Base-by-base conservation (phyloP, 2,113 vertebrate species). In the Prionailurus viverrinus region DNA sequence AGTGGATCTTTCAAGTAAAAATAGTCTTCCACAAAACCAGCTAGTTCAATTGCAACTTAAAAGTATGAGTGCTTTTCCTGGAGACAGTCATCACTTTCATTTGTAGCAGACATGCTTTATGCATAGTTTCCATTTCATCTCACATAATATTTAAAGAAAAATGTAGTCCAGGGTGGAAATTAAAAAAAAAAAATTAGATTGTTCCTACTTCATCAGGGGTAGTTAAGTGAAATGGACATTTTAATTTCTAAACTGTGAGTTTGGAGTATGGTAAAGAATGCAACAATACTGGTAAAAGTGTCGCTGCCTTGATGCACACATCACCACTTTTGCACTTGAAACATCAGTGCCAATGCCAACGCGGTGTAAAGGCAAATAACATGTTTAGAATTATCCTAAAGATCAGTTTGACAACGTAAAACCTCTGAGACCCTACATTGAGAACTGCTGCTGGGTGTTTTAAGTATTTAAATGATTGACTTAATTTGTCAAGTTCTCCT, bases 391-490 rank as follows among this genome's bases (percentile, higher is more conserved):
- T 12, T 89, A 63, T 53, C 39, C 25, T 61, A 73, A 73, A 93
- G 71, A 71, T 87, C 6, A 3, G 41, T 39, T 90, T 87, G 48
- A 39, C 8, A 27, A 7, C 66, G 19, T 31, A 3, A 2, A 63
- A 7, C 4, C 39, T 69, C 8, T 48, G 73, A 65, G 48, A 80
- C 15, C 13, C 41, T 9, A 76, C 27, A 31, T 1, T 33, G 39
- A 91, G 39, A 91, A 76, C 19, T 76, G 33, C 55, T 93, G 55
- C 81, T 41, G 12, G 53, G 7, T 68, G 36, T 61, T 94, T 89
- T 63, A 79, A 41, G 6, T 45, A 96, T 88, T 82, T 76, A 95
- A 89, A 76, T 88, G 39, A 61, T 51, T 66, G 86, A 51, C 58
- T 74, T 89, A 83, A 65, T 51, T 93, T 89, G 39, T 31, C 16